Evolutionary conservation across 2,113 vertebrate species (phyloP).

Genomic region (Corynorhinus townsendii): DNA sequence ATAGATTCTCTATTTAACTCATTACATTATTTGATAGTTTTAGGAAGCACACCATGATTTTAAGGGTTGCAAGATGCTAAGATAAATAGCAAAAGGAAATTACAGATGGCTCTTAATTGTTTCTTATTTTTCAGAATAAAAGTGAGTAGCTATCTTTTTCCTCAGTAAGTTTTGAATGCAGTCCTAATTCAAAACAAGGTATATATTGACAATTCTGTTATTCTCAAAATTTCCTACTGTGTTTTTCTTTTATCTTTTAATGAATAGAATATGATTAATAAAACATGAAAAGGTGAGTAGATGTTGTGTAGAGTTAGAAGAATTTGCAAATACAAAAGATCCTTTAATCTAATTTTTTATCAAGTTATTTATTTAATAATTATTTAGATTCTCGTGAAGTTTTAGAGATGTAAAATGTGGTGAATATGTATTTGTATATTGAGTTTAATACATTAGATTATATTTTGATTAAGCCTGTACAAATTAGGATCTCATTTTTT

Average conservation of each 20-base stretch:
- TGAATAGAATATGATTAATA: conserved; percentile 40
- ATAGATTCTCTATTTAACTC: background rate
- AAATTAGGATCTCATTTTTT: background rate
- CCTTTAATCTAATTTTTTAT: background rate
- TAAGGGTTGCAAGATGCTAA: background rate
- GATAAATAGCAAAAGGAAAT: background rate
- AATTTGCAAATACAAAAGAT: background rate
- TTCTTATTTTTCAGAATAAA: background rate
- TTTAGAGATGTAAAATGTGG: background rate
- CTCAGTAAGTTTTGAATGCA: background rate
- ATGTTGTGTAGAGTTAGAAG: background rate
- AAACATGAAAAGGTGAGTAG: background rate
- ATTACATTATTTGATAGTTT: background rate
- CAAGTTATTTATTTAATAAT: background rate
- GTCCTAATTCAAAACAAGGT: background rate
- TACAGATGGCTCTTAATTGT: background rate
- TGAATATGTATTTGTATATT: background rate
- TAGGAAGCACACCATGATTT: background rate
- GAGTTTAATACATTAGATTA: background rate
- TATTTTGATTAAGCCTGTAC: background rate
- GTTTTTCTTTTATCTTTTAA: conserved; percentile 5
- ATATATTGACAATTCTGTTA: background rate
- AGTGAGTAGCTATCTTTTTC: background rate
- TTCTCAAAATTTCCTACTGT: background rate
- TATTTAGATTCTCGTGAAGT: background rate